These are phyloP conservation scores for Dendroctonus ponderosae DNA, from an alignment of 1,140 invertebrate genomes.

Conservation along the genomic window DNA sequence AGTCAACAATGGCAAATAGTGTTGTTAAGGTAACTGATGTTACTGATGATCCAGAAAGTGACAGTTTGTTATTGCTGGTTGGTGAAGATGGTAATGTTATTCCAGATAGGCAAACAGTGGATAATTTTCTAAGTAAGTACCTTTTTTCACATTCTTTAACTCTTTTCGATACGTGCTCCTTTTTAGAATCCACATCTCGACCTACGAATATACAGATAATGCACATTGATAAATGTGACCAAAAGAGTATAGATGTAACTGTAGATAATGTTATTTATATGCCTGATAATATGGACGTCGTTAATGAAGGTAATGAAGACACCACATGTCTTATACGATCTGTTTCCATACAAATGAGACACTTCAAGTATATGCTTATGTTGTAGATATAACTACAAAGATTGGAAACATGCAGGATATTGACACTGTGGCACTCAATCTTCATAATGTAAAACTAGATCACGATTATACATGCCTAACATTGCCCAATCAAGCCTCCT, in stretches of 20 bases:
- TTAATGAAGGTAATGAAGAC: constrained; percentile 27
- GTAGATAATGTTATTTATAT: constrained; percentile 47
- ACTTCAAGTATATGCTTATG: background rate
- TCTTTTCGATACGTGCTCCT: background rate
- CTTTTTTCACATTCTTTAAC: background rate
- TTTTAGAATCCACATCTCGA: constrained; percentile 42
- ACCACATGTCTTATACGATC: too few relatives aligned
- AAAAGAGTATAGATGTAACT: constrained; percentile 46
- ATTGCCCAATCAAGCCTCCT: constrained; percentile 54
- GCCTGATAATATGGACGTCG: constrained; percentile 37
- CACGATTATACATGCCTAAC: constrained; percentile 66
- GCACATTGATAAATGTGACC: constrained; percentile 46
- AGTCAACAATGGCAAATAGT: constrained; percentile 45
- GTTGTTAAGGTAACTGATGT: constrained; percentile 48
- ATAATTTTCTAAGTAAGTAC: constrained; percentile 47
- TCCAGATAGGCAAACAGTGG: constrained; percentile 46
- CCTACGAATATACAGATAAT: constrained; percentile 46
- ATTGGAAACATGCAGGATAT: constrained; percentile 43
- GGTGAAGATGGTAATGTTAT: constrained; percentile 47
- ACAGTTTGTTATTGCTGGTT: constrained; percentile 46
- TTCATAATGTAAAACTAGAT: constrained; percentile 61
- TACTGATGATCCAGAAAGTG: constrained; percentile 38
- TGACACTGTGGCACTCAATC: constrained; percentile 55
- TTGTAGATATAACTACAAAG: background rate
- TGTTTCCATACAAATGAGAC: too few relatives aligned